Conservation (phyloP, 2,888 invertebrate genomes). For the Sacculina carcini region DNA sequence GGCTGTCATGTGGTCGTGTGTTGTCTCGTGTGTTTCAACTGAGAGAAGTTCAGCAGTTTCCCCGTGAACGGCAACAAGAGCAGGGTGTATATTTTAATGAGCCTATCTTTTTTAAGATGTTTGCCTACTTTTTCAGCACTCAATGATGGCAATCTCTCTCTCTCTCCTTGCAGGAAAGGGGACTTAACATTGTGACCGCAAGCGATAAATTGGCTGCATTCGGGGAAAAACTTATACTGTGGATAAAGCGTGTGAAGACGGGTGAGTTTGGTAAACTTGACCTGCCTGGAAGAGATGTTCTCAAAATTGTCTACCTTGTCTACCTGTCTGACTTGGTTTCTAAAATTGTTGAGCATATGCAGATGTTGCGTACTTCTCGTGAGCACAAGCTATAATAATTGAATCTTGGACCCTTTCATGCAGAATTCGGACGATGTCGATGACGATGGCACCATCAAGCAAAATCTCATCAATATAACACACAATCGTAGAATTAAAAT, state of each 20-base stretch:
- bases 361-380: not conserved
- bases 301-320: not conserved
- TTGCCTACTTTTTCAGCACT: not conserved
- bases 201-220: too few species aligned
- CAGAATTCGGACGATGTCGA: too few species aligned
- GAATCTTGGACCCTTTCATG: not conserved
- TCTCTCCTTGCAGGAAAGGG: constrained; percentile 3
- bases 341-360: not conserved
- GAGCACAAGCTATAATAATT: not conserved
- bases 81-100: constrained; percentile 3
- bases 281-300: not conserved
- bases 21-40: constrained; percentile 1
- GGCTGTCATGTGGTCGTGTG: constrained; percentile 2
- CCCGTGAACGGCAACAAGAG: constrained; percentile 3
- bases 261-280: too few species aligned
- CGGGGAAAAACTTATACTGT: too few species aligned
- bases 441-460: too few species aligned
- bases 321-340: not conserved
- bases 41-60: constrained; percentile 4
- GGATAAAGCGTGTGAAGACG: too few species aligned
- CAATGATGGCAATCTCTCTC: constrained; percentile 3
- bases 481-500: too few species aligned
- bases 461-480: too few species aligned
- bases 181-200: too few species aligned
- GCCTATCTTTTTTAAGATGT: constrained; percentile 1